Evolutionary conservation across 2,113 vertebrate species (phyloP).

Genomic region (Boleophthalmus pectinirostris): DNA sequence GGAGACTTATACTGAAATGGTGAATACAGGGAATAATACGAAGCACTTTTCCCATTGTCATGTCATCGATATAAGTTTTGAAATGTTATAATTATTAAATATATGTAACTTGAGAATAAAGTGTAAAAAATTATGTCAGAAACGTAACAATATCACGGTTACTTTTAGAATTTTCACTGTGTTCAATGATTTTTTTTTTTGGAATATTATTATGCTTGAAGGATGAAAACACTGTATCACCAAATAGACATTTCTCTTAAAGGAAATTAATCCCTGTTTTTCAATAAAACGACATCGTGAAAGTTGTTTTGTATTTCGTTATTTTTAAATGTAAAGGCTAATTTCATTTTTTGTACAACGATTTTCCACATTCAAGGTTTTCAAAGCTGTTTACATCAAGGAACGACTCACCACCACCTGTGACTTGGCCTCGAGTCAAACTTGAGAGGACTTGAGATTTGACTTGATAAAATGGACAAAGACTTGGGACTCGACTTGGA

Average conservation of each 20-base stretch:
- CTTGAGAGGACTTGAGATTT: no score
- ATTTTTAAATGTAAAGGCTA: neutral
- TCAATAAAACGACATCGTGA: slow-evolving; percentile 40
- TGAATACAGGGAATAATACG: slow-evolving; percentile 23
- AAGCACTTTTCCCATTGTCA: slow-evolving; percentile 43
- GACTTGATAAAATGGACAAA: no score
- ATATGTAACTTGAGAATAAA: slow-evolving; percentile 6
- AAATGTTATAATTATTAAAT: slow-evolving; percentile 2
- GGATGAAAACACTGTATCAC: slow-evolving; percentile 48
- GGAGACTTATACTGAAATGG: slow-evolving; percentile 15
- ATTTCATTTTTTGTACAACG: no score
- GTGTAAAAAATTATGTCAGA: neutral
- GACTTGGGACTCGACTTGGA: no score
- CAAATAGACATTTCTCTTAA: slow-evolving; percentile 35
- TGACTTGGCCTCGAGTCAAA: no score
- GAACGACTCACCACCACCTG: no score
- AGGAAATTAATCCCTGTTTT: slow-evolving; percentile 40
- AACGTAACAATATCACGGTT: slow-evolving; percentile 16
- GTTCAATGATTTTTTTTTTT: slow-evolving; percentile 43
- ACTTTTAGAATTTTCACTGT: slow-evolving; percentile 36
- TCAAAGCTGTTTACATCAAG: no score
- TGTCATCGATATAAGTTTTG: slow-evolving; percentile 40
- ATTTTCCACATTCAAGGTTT: no score
- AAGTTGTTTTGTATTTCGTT: slow-evolving; percentile 32
- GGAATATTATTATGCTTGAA: slow-evolving; percentile 44